These are phyloP conservation scores for Echinometra lucunter DNA, from an alignment of 53 echinoderm and acorn worm genomes.

Conservation along the genomic window DNA sequence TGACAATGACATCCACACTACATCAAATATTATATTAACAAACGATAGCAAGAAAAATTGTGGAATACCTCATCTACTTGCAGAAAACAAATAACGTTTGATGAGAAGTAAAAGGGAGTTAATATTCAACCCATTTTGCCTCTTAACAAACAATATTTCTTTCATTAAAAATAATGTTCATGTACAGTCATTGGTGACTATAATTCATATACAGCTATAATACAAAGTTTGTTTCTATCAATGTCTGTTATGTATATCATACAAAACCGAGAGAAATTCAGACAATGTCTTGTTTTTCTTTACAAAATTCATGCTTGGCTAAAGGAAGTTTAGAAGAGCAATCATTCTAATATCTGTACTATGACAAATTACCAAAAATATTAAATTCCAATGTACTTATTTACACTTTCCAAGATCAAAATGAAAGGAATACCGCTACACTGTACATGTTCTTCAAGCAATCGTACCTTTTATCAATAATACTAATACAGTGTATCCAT, in stretches of 20 bases:
- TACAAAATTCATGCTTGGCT: background rate
- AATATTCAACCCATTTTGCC: background rate
- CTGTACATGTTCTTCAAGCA: slow-evolving; percentile 24
- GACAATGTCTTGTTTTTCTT: background rate
- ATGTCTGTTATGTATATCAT: background rate
- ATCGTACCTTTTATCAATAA: background rate
- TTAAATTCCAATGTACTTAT: slow-evolving; percentile 8
- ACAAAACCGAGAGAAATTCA: background rate
- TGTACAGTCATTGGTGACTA: slow-evolving; percentile 9
- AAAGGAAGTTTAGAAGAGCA: background rate
- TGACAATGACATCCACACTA: background rate
- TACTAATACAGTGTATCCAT: slow-evolving; percentile 1
- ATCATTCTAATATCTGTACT: background rate
- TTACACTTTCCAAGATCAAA: background rate
- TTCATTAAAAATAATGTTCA: background rate
- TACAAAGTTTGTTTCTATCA: slow-evolving; percentile 7
- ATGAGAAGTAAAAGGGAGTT: background rate
- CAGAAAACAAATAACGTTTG: background rate
- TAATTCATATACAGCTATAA: slow-evolving; percentile 40
- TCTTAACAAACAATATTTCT: background rate
- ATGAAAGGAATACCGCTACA: background rate
- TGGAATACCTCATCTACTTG: slow-evolving; percentile 1
- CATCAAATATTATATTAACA: background rate
- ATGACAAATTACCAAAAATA: slow-evolving; percentile 48
- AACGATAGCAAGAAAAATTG: background rate